These are phyloP conservation scores for Onychomys leucogaster DNA, from an alignment of 2,797 vertebrate species.

Conservation along the genomic window DNA sequence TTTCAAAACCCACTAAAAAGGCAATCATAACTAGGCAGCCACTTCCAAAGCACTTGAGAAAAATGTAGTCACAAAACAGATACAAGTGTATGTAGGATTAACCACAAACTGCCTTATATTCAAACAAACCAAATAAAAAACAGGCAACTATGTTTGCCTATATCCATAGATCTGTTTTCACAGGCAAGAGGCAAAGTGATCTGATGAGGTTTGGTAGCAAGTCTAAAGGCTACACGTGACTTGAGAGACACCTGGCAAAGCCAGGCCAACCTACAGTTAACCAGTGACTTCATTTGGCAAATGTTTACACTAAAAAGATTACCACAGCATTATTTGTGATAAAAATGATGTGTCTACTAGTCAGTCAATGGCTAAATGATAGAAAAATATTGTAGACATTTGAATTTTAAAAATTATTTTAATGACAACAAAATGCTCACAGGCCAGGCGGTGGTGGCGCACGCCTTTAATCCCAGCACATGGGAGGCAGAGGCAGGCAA, in stretches of 20 bases:
- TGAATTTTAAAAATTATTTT: slow-evolving; percentile 7
- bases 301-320: slow-evolving; percentile 49
- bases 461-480: neutral
- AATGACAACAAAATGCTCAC: slow-evolving; percentile 47
- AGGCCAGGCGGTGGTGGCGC: neutral
- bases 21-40: neutral
- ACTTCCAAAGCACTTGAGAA: slow-evolving; percentile 16
- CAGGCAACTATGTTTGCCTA: neutral
- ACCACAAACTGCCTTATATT: neutral
- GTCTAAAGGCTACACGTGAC: neutral
- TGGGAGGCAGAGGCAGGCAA: neutral
- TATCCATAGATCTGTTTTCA: slow-evolving; percentile 5
- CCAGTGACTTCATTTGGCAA: slow-evolving; percentile 45
- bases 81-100: neutral
- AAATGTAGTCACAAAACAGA: neutral
- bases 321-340: slow-evolving; percentile 20
- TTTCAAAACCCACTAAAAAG: slow-evolving; percentile 31
- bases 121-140: slow-evolving; percentile 56
- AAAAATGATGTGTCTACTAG: slow-evolving; percentile 52
- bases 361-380: slow-evolving; percentile 37
- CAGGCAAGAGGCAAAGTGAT: neutral
- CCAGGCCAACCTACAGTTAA: neutral
- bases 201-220: neutral
- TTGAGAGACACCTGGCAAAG: slow-evolving; percentile 44
- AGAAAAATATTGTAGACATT: slow-evolving; percentile 29